Conservation (phyloP, 2,797 vertebrate species). For the Anabas testudineus region DNA sequence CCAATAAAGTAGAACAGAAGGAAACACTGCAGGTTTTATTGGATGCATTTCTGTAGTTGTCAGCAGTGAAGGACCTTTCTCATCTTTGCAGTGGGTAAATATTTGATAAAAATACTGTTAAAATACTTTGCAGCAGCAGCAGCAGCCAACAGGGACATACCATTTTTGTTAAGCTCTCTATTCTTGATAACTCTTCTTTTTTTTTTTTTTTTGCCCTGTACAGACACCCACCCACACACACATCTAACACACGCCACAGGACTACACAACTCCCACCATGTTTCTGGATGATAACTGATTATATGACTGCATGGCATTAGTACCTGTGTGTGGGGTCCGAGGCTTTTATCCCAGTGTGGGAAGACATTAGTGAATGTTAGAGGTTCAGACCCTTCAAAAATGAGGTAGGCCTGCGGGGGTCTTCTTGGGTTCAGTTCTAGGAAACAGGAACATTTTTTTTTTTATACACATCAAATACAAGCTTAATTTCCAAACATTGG, state of each 20-base stretch:
- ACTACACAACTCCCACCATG: background rate
- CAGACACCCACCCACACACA: background rate
- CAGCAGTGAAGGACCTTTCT: background rate
- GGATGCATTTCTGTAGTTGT: background rate
- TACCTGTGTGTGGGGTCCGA: constrained; percentile 73
- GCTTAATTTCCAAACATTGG: background rate
- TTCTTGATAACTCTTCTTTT: background rate
- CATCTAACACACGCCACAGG: background rate
- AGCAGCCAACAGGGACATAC: too few species aligned
- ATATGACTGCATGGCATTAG: background rate
- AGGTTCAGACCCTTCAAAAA: constrained; percentile 83
- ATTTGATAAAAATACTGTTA: background rate
- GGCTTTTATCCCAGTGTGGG: constrained; percentile 82
- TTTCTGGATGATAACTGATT: background rate
- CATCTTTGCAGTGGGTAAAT: background rate
- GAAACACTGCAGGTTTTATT: background rate
- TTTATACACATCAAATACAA: background rate
- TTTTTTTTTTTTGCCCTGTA: too few species aligned
- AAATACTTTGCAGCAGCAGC: background rate
- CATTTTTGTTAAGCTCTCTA: background rate
- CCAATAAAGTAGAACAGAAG: background rate
- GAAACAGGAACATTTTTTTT: constrained; percentile 1
- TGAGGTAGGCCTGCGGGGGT: constrained; percentile 83
- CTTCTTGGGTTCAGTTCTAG: constrained; percentile 85
- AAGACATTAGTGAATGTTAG: constrained; percentile 89